Evolutionary conservation across 92 coral and sea anemone genomes (phyloP).

Genomic region (Palythoa grandis): DNA sequence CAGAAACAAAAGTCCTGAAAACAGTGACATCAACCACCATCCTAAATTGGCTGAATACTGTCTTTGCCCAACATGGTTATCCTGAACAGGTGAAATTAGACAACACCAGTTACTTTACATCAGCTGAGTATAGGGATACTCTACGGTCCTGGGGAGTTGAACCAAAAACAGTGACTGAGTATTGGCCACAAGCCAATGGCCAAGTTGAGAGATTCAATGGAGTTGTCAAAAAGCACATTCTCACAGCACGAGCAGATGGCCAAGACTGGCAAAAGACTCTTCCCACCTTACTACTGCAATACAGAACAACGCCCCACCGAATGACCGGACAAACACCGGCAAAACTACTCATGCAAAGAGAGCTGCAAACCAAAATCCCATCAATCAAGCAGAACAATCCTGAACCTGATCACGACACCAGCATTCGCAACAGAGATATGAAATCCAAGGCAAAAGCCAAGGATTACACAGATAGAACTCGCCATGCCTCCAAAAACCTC

Average conservation of each 20-base stretch:
- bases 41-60: conserved; percentile 42
- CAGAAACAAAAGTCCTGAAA: background rate
- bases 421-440: conserved; percentile 3
- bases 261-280: conserved; percentile 46
- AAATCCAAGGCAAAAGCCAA: conserved; percentile 39
- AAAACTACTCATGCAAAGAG: conserved; percentile 31
- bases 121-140: conserved; percentile 54
- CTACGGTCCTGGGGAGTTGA: conserved; percentile 18
- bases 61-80: conserved; percentile 60
- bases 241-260: conserved; percentile 1
- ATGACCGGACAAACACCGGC: conserved; percentile 43
- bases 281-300: conserved; percentile 34
- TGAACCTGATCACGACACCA: conserved; percentile 6
- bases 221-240: conserved; percentile 10
- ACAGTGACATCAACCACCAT: background rate
- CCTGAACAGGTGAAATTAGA: conserved; percentile 54
- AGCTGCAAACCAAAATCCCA: conserved; percentile 46
- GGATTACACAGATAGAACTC: conserved; percentile 28
- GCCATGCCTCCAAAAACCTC: conserved; percentile 3
- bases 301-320: conserved; percentile 41
- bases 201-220: conserved; percentile 45
- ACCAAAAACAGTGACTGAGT: conserved; percentile 39
- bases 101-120: conserved; percentile 63
- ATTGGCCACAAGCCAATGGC: conserved; percentile 51
- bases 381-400: background rate